phyloP scores from a whole-genome alignment of 2,888 invertebrate genomes.

The Parnassius smintheus region DNA sequence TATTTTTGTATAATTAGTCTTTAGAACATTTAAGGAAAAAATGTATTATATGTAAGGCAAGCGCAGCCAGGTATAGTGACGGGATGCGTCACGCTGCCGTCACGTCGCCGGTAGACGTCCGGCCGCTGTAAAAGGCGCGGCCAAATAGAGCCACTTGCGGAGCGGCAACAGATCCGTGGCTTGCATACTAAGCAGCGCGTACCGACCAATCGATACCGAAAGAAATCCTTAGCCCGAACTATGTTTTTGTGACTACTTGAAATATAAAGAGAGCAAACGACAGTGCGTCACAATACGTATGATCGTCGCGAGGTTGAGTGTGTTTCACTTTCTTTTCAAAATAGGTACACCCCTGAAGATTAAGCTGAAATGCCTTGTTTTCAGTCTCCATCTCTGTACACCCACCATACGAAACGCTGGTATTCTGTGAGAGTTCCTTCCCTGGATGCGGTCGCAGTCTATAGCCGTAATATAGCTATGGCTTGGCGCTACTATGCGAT shows the following conservation, averaged over 20 bases:
- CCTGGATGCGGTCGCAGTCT: no score
- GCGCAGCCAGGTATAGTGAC: conserved; percentile 12
- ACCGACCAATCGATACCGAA: conserved; percentile 38
- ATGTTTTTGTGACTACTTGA: conserved; percentile 44
- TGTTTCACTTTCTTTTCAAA: no score
- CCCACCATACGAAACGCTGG: no score
- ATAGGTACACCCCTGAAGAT: no score
- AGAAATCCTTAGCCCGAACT: conserved; percentile 40
- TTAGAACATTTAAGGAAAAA: background rate
- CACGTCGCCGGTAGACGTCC: conserved; percentile 55
- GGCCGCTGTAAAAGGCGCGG: conserved; percentile 47
- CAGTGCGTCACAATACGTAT: conserved; percentile 1
- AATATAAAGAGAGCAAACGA: conserved; percentile 14
- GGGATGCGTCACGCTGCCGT: conserved; percentile 56
- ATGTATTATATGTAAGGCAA: background rate
- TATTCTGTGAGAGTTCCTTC: no score
- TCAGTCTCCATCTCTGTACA: no score
- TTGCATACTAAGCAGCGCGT: conserved; percentile 35
- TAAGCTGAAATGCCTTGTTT: no score
- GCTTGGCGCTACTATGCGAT: no score
- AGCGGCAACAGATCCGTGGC: conserved; percentile 36
- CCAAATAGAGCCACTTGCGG: conserved; percentile 65
- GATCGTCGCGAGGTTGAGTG: background rate
- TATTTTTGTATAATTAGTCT: background rate
- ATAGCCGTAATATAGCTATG: no score